A percentile compares a stretch with the other conserved stretches of the same genome.
These are phyloP conservation scores for Drosophila arawakana DNA, from an alignment of 1,140 invertebrate species.

Conservation along the genomic window DNA sequence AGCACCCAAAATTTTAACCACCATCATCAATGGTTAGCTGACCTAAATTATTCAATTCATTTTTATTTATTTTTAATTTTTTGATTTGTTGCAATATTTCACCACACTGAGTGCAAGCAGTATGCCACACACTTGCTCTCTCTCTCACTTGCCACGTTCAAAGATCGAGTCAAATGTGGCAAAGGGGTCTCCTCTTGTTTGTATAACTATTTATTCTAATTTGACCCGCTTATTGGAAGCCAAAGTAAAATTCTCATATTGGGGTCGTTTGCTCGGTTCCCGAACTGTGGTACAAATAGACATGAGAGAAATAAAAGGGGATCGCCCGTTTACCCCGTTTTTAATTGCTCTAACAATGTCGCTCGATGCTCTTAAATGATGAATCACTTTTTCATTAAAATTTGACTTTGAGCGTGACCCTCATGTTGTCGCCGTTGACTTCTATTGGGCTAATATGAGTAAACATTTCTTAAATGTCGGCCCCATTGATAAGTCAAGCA, in stretches of 20 bases:
- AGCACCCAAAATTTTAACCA: slow-evolving; percentile 25
- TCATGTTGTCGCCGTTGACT: slow-evolving; percentile 65
- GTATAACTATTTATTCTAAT: slow-evolving; percentile 84
- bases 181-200: slow-evolving; percentile 69
- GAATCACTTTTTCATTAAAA: slow-evolving; percentile 84
- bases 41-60: slow-evolving; percentile 84
- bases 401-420: slow-evolving; percentile 80
- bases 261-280: slow-evolving; percentile 26
- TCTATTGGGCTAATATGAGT: slow-evolving; percentile 57
- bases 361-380: slow-evolving; percentile 73
- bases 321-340: slow-evolving; percentile 54
- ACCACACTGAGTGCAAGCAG: not conserved
- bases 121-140: slow-evolving; percentile 1
- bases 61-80: slow-evolving; percentile 84
- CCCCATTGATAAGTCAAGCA: slow-evolving; percentile 18
- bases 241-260: slow-evolving; percentile 45
- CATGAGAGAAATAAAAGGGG: slow-evolving; percentile 34
- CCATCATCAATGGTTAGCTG: slow-evolving; percentile 54
- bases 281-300: slow-evolving; percentile 1
- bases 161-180: slow-evolving; percentile 15
- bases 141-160: not conserved
- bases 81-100: slow-evolving; percentile 81
- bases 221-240: slow-evolving; percentile 77
- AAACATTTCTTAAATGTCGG: slow-evolving; percentile 18
- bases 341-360: slow-evolving; percentile 70